These are phyloP conservation scores for Schrankia costaestrigalis DNA, from an alignment of 2,888 invertebrate species.

Conservation along the genomic window DNA sequence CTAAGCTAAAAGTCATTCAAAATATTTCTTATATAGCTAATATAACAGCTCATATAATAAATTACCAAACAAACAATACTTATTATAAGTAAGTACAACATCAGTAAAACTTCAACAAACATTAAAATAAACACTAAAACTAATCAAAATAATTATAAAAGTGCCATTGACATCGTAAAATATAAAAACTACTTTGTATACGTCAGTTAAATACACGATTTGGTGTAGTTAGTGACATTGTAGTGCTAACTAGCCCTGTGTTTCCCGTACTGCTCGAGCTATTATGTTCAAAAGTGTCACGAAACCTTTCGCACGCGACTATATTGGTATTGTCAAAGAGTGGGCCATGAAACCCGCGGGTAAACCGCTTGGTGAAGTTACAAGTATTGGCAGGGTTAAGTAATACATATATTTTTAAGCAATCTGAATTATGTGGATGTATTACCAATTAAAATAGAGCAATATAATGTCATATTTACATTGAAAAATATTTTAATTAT, in stretches of 20 bases:
- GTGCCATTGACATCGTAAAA: slow-evolving; percentile 4
- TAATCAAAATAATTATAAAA: slow-evolving; percentile 7
- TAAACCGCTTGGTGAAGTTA: too few species aligned
- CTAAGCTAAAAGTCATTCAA: too few species aligned
- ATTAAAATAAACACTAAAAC: too few species aligned
- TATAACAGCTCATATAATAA: too few species aligned
- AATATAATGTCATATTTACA: too few species aligned
- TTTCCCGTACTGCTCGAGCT: slow-evolving; percentile 10
- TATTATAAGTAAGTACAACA: too few species aligned
- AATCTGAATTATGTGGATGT: background rate
- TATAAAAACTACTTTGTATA: slow-evolving; percentile 10
- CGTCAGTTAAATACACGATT: slow-evolving; percentile 11
- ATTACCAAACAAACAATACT: too few species aligned
- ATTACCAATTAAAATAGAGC: too few species aligned
- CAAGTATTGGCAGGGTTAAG: too few species aligned
- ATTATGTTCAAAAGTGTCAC: slow-evolving; percentile 32
- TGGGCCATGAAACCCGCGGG: slow-evolving; percentile 11
- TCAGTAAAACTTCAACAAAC: too few species aligned
- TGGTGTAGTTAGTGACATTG: background rate
- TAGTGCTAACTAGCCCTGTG: slow-evolving; percentile 3
- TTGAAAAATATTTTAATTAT: too few species aligned
- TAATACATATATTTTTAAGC: background rate
- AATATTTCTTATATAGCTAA: too few species aligned
- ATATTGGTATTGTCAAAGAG: slow-evolving; percentile 4
- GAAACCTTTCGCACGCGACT: slow-evolving; percentile 33